phyloP scores from a whole-genome alignment of 2,797 vertebrate genomes.

The Enoplosus armatus region DNA sequence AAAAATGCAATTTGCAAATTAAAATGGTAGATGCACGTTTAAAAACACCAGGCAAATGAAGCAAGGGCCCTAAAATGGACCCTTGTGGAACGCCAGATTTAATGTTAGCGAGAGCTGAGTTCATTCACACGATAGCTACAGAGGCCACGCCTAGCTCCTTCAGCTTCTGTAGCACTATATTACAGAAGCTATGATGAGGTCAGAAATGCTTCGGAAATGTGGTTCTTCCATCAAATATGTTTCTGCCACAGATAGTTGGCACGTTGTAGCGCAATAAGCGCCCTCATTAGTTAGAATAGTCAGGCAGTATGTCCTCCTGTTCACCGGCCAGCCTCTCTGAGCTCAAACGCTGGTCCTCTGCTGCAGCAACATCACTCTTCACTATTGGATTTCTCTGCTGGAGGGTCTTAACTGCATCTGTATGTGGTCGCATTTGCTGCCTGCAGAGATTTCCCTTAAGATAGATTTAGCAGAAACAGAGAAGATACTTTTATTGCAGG shows the following conservation, averaged over 20 bases:
- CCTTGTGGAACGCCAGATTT: conserved; percentile 9
- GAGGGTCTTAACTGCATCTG: conserved; percentile 5
- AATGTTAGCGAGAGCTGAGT: neutral
- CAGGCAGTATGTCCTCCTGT: neutral
- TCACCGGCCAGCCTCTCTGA: conserved; percentile 9
- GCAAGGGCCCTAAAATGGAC: neutral
- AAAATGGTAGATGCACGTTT: neutral
- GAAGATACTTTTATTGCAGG: neutral
- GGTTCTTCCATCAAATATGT: neutral
- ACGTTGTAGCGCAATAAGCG: neutral
- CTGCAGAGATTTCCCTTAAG: neutral
- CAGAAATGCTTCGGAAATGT: no score
- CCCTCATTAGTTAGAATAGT: neutral
- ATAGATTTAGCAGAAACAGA: neutral
- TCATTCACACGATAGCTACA: neutral
- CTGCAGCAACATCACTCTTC: conserved; percentile 39
- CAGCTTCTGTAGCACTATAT: no score
- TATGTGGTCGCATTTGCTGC: conserved; percentile 7
- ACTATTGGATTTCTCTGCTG: conserved; percentile 44
- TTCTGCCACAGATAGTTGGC: neutral
- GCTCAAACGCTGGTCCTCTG: neutral
- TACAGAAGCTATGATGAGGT: no score
- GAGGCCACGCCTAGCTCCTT: no score
- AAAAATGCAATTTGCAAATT: neutral
- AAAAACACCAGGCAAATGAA: neutral